Evolutionary conservation across 2,113 vertebrate genomes (phyloP), one percentile per base, ranked within the genome.

Genomic region (Arvicanthis niloticus): DNA sequence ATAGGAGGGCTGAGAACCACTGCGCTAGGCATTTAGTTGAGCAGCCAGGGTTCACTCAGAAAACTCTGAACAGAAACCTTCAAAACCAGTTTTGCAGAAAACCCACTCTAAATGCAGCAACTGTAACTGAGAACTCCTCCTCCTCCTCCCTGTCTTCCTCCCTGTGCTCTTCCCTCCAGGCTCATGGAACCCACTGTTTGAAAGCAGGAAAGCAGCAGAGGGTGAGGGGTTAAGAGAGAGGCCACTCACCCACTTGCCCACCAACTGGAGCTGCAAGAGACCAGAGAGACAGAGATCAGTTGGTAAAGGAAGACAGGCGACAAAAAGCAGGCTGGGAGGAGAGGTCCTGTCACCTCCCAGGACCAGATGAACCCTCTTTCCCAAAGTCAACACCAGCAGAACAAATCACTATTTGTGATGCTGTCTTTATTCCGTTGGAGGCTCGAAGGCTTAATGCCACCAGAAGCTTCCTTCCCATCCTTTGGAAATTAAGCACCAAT

Each of bases 231-330:
- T 48, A 40, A 58, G 12, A 31, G 85, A 42, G 67, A 37, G 26
- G 42, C 45, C 72, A 96, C 97, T 98, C 68, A 97, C 97, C 89
- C 42, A 5, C 42, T 91, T 89, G 94, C 3, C 77, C 96, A 65
- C 40, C 91, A 40, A 11, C 94, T 91, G 95, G 93, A 95, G 58
- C 97, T 98, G 82, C 40, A 93, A 95, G 81, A 96, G 40, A 93
- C 7, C 89, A 89, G 76, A 94, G 87, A 95, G 77, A 92, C 65
- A 86, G 40, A 60, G 8, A 62, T 67, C n/a, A 78, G 76, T 60
- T 45, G 10, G 15, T 82, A 81, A 62, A 10, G 4, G 92, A 7
- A 92, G 37, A 84, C 0, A 4, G 24, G 22, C 4, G 31, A 84
- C 3, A 5, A 58, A 70, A 51, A 42, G 56, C 45, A 22, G 62